Conservation (phyloP, 2,888 invertebrate genomes). For the Coelopa pilipes region DNA sequence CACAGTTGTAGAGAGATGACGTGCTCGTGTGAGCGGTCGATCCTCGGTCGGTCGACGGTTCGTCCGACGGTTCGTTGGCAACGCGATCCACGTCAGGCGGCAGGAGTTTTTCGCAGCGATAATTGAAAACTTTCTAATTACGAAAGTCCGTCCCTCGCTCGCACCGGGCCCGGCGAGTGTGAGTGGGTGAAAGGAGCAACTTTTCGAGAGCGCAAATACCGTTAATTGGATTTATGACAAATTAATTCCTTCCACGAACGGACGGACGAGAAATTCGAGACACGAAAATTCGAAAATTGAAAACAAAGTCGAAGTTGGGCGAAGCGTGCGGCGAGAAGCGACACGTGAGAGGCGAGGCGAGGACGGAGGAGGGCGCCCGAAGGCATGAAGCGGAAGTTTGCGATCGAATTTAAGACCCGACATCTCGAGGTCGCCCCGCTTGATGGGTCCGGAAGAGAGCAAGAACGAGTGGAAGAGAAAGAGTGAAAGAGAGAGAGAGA, state of each 20-base stretch:
- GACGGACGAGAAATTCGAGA: neutral
- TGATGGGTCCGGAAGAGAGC: too few relatives aligned
- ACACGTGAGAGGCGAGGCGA: neutral
- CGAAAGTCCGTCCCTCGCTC: neutral
- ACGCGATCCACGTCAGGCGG: conserved; percentile 19
- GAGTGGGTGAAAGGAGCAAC: conserved; percentile 8
- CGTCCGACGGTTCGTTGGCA: neutral
- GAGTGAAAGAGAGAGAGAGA: too few relatives aligned
- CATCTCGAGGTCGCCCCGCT: too few relatives aligned
- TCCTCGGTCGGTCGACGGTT: neutral
- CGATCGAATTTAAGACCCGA: too few relatives aligned
- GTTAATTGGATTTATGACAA: conserved; percentile 34
- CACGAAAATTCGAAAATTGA: neutral
- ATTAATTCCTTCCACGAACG: conserved; percentile 17
- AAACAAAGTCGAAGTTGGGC: neutral
- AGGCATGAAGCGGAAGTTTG: too few relatives aligned
- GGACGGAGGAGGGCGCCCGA: too few relatives aligned
- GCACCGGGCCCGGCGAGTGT: neutral
- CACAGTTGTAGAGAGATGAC: neutral
- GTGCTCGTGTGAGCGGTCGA: neutral
- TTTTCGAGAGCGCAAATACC: conserved; percentile 26
- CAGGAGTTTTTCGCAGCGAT: conserved; percentile 26
- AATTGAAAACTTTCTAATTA: conserved; percentile 36
- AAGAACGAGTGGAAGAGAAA: too few relatives aligned
- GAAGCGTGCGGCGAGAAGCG: neutral